These are phyloP conservation scores for Calyptommatus sinebrachiatus DNA, from an alignment of 2,113 vertebrate genomes.

Conservation along the genomic window DNA sequence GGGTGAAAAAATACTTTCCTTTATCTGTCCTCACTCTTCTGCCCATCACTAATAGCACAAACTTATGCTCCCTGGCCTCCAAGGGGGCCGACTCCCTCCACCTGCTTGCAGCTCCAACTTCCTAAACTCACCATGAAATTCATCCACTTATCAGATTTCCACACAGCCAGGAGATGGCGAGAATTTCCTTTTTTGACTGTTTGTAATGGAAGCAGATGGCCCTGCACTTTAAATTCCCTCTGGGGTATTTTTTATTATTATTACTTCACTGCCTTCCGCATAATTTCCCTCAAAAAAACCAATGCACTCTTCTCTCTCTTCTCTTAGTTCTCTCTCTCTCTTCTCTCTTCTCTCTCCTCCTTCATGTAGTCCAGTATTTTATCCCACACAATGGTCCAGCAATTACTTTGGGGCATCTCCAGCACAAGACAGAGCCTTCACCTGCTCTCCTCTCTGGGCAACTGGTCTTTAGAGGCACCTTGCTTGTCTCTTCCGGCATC, in stretches of 20 bases:
- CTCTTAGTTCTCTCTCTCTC: too few species aligned
- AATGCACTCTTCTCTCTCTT: not conserved
- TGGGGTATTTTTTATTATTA: not conserved
- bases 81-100: not conserved
- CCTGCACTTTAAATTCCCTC: not conserved
- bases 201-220: constrained; percentile 17
- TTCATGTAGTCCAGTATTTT: too few species aligned
- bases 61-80: not conserved
- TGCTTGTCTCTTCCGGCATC: too few species aligned
- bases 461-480: too few species aligned
- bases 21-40: not conserved
- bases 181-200: not conserved
- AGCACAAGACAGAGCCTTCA: too few species aligned
- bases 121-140: not conserved
- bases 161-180: not conserved
- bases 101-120: not conserved
- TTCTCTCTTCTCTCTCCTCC: too few species aligned
- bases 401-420: too few species aligned
- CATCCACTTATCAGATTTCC: not conserved
- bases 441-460: too few species aligned
- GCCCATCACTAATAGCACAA: not conserved
- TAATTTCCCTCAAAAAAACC: not conserved
- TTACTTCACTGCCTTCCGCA: constrained; percentile 9
- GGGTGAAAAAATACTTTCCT: too few species aligned
- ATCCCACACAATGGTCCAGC: too few species aligned